A percentile compares a stretch with the other conserved stretches of the same genome.
These are phyloP conservation scores for Tenodera sinensis DNA, from an alignment of 2,888 invertebrate species.

Conservation along the genomic window DNA sequence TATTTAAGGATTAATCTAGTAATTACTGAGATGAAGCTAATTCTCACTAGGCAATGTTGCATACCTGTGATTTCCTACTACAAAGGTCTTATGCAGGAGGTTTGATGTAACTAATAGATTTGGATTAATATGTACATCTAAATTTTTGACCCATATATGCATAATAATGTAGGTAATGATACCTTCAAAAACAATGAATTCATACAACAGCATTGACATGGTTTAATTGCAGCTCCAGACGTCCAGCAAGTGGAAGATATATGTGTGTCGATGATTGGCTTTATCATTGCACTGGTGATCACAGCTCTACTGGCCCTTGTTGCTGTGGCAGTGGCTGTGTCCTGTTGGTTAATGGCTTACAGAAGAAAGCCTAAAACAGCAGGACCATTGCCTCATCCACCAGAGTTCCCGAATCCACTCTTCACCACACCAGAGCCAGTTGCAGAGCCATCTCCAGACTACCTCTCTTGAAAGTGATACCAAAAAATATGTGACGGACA, in stretches of 20 bases:
- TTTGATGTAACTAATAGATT: too few species aligned
- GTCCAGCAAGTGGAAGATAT: slow-evolving; percentile 70
- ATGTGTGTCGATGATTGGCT: slow-evolving; percentile 89
- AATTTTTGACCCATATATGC: too few species aligned
- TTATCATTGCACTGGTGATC: slow-evolving; percentile 87
- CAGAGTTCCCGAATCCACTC: slow-evolving; percentile 91
- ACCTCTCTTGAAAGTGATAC: slow-evolving; percentile 47
- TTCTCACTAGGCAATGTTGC: too few species aligned
- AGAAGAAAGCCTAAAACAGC: slow-evolving; percentile 80
- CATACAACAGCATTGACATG: neutral
- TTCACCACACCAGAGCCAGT: slow-evolving; percentile 79
- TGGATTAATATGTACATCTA: too few species aligned
- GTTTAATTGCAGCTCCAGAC: slow-evolving; percentile 48
- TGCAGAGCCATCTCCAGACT: slow-evolving; percentile 79
- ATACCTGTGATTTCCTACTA: too few species aligned
- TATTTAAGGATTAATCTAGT: too few species aligned
- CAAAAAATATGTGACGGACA: neutral
- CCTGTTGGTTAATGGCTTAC: slow-evolving; percentile 94
- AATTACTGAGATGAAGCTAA: too few species aligned
- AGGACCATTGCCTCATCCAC: slow-evolving; percentile 90
- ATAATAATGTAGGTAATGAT: too few species aligned
- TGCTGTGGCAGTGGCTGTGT: slow-evolving; percentile 90
- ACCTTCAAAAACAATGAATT: neutral
- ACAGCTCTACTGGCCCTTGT: slow-evolving; percentile 88
- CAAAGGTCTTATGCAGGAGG: too few species aligned